Conservation (phyloP, 2,797 vertebrate genomes). For the Moxostoma hubbsi region DNA sequence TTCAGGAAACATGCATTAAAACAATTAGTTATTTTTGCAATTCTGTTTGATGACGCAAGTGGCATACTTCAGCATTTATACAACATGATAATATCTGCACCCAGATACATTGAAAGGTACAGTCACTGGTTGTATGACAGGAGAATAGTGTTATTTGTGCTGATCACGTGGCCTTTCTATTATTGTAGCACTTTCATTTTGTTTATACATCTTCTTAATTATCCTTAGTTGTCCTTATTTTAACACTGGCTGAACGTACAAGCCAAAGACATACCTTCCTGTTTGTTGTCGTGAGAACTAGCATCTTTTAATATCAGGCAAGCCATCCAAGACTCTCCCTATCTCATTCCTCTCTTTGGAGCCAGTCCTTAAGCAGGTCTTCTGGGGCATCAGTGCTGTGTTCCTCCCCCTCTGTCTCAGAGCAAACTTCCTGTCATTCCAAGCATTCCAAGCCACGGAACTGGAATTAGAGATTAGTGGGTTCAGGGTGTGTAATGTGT, state of each 20-base stretch:
- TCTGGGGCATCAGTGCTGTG: constrained; percentile 39
- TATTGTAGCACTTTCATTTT: background rate
- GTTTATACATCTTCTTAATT: background rate
- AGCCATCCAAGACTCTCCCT: constrained; percentile 4
- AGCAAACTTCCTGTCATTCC: constrained; percentile 63
- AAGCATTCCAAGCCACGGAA: constrained; percentile 60
- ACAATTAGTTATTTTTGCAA: too few relatives aligned
- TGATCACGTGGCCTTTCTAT: background rate
- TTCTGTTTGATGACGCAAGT: too few relatives aligned
- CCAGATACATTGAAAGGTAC: background rate
- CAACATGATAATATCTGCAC: background rate
- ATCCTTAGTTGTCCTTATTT: background rate
- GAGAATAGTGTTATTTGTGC: too few relatives aligned
- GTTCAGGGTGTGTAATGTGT: constrained; percentile 13
- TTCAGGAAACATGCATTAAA: too few relatives aligned
- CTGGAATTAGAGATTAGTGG: constrained; percentile 50
- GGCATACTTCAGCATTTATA: too few relatives aligned
- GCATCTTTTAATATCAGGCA: constrained; percentile 3
- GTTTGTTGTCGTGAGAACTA: constrained; percentile 13
- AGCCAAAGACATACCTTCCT: background rate
- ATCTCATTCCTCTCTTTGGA: constrained; percentile 53
- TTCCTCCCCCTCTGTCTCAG: constrained; percentile 28
- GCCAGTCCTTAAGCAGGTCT: constrained; percentile 26
- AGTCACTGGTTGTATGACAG: background rate
- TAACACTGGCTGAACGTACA: background rate